Base-by-base conservation (phyloP, 2,888 invertebrate genomes). In the Ennomos fuscantarius region DNA sequence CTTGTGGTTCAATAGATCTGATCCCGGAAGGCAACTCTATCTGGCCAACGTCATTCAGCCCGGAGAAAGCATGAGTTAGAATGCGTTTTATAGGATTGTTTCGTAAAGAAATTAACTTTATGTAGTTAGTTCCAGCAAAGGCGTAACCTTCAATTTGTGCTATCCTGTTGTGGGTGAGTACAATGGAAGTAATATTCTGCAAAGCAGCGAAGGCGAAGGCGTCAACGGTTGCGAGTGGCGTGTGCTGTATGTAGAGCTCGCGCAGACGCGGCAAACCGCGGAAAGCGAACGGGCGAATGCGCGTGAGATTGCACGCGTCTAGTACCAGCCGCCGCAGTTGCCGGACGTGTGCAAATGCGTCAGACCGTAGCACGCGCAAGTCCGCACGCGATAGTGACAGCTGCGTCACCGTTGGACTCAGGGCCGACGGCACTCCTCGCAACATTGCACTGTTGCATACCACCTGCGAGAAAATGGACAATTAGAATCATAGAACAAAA, bases 361-460 rank as follows among this genome's bases (percentile, higher is more conserved):
- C 97, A 63, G 95, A 95, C 70, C 95, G 95, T 74, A 97, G 95
- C 71, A 95, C 91, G 54, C 95, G 95, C 77, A 98, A 95, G 82
- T 96, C 95, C 86, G 98, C 97, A 78, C 97, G 96, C 40, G 97
- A 96, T 69, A 98, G 86, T 1, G 97, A 96, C 63, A 98, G 92
- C 83, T 98, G 97, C 82, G 96, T 96, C 70, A 98, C 96, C 53
- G 95, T 94, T 24, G 94, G 82, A 15, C 97, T 96, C 71, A 98
- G 92, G 66, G 95, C 93, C 55, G 95, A 93, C 45, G 97, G 97
- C 69, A 97, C 96, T 76, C 96, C 96, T 61, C 94, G 94, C 73
- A 97, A 91, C 57, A 95, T 95, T 62, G 97, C 97, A 65, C 96
- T 96, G 93, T 97, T 97, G 93, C 97, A 97, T 78, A 97, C 94